A percentile compares a stretch with the other conserved stretches of the same genome.
Evolutionary conservation across 2,797 vertebrate species (phyloP).

Genomic region (Dendrocincla fuliginosa): DNA sequence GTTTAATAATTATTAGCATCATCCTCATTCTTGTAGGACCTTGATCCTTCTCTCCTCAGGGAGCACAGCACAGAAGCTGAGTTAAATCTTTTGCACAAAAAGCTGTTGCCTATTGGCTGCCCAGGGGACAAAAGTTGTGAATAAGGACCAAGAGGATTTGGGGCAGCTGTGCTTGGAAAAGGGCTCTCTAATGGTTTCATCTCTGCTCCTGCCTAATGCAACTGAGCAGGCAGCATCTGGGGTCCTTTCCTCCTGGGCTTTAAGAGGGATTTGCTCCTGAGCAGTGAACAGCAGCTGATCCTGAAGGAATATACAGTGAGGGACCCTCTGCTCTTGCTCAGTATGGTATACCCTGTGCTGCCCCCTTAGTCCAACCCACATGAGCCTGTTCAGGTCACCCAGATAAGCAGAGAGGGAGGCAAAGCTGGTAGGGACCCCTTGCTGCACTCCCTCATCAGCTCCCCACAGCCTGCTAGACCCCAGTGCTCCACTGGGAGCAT

Average conservation of each 20-base stretch:
- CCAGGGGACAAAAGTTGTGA: not conserved
- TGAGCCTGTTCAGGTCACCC: not conserved
- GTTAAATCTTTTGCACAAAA: not conserved
- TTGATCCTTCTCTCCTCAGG: not conserved
- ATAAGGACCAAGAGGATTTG: not conserved
- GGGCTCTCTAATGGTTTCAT: not conserved
- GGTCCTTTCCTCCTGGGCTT: not conserved
- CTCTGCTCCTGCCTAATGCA: not conserved
- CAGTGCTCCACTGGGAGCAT: not conserved
- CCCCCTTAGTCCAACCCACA: not conserved
- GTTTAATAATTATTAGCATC: not conserved
- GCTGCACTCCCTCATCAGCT: fast-evolving
- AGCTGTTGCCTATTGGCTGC: not conserved
- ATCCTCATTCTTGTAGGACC: not conserved
- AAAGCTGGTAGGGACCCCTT: not conserved
- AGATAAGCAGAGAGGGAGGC: no score
- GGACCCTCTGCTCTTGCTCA: not conserved
- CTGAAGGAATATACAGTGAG: not conserved
- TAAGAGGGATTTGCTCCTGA: not conserved
- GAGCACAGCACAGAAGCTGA: not conserved
- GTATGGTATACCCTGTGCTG: not conserved
- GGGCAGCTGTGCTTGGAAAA: not conserved
- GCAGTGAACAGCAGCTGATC: not conserved
- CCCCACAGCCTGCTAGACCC: not conserved
- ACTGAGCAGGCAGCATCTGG: not conserved